phyloP scores from a whole-genome alignment of 2,113 vertebrate species.

The Plotosus lineatus region DNA sequence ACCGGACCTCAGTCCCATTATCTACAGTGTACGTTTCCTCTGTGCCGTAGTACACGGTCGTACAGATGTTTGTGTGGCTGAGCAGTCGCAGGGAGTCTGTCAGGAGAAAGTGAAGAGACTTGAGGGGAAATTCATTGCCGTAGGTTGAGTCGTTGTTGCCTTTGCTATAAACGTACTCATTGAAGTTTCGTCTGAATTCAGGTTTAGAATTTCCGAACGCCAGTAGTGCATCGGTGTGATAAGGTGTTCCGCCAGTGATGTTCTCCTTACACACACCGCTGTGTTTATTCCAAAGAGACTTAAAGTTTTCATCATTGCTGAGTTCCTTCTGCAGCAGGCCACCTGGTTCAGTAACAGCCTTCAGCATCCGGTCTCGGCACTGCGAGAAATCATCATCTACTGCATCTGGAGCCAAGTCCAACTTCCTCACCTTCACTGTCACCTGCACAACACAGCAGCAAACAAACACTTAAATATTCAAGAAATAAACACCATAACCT shows the following conservation, averaged over 20 bases:
- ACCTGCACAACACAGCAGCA: constrained; percentile 34
- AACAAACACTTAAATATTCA: too few relatives aligned
- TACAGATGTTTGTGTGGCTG: constrained; percentile 27
- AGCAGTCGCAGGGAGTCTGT: constrained; percentile 58
- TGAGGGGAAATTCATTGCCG: constrained; percentile 59
- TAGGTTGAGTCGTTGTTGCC: constrained; percentile 54
- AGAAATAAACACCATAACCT: not conserved
- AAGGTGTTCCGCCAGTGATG: constrained; percentile 41
- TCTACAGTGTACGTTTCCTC: rapidly evolving
- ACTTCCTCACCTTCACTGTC: not conserved
- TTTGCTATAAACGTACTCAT: constrained; percentile 21
- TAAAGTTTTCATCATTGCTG: not conserved
- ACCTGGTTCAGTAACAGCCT: constrained; percentile 51
- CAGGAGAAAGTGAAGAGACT: constrained; percentile 70
- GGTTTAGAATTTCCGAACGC: not conserved
- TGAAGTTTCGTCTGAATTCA: not conserved
- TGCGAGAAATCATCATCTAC: constrained; percentile 56
- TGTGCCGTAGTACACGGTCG: not conserved
- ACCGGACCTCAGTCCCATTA: constrained; percentile 46
- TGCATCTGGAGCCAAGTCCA: constrained; percentile 53
- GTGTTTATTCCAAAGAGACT: rapidly evolving
- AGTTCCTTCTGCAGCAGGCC: constrained; percentile 60
- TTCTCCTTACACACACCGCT: not conserved
- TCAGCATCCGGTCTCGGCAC: constrained; percentile 58
- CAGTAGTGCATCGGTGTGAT: constrained; percentile 57